A percentile compares a stretch with the other conserved stretches of the same genome.
These are phyloP conservation scores for Gymnocypris eckloni DNA, from an alignment of 2,797 vertebrate species.

Conservation along the genomic window DNA sequence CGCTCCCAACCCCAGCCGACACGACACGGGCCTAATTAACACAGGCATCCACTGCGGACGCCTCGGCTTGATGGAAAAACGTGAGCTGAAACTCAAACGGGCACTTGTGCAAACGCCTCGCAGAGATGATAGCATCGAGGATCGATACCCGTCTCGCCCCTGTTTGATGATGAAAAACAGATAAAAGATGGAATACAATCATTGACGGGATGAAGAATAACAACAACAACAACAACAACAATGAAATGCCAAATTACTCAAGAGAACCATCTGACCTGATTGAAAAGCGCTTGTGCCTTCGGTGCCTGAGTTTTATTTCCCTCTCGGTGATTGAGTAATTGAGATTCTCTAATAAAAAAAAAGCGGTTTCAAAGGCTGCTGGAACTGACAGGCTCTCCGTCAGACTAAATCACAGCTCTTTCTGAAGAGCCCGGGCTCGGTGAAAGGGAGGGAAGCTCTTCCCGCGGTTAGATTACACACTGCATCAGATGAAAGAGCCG, in stretches of 20 bases:
- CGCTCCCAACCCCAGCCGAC: conserved; percentile 37
- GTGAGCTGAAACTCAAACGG: conserved; percentile 31
- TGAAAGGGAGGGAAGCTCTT: conserved; percentile 40
- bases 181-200: conserved; percentile 3
- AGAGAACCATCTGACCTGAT: conserved; percentile 55
- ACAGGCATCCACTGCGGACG: conserved; percentile 53
- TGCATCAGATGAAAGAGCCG: conserved; percentile 56
- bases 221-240: conserved; percentile 24
- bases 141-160: conserved; percentile 47
- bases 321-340: conserved; percentile 50
- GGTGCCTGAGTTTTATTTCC: conserved; percentile 54
- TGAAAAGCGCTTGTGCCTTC: conserved; percentile 33
- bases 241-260: conserved; percentile 41
- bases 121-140: conserved; percentile 49
- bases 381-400: conserved; percentile 51
- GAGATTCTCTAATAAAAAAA: conserved; percentile 59
- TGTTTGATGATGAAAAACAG: conserved; percentile 42
- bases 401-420: conserved; percentile 49
- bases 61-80: conserved; percentile 49
- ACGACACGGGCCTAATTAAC: conserved; percentile 65
- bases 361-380: conserved; percentile 54
- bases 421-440: conserved; percentile 36
- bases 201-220: not conserved
- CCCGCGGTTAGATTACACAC: conserved; percentile 53
- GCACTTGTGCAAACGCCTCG: conserved; percentile 47